Evolutionary conservation across 2,113 vertebrate genomes (phyloP), one percentile per base, ranked within the genome.

Genomic region (Edolisoma coerulescens): DNA sequence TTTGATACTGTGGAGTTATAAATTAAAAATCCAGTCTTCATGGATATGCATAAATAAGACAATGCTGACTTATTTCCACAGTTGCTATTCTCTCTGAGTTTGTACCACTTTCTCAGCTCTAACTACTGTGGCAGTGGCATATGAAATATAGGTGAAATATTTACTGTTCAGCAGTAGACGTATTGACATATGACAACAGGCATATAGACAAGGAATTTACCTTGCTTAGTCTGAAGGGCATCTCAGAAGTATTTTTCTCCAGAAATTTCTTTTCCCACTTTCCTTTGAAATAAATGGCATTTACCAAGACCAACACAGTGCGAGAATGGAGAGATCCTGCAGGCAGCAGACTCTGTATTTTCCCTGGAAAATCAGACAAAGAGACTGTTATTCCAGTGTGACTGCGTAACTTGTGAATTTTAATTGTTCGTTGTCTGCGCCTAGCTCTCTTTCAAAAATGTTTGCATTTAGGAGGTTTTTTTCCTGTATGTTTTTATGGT

Each of bases 251-350:
- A 30, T 98, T 84, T 75, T 97, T 76, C 33, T 78, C 94, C 44
- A 96, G 35, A 93, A 99, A 99, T 54, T 78, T 96, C 39, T 98
- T 95, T 86, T 95, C 95, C 99, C 99, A 99, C 22, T 93, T 98
- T 77, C 99, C 99, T 97, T 99, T 99, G 95, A 99, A 99, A 93
- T 99, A 99, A 91, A 99, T 97, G 49, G 98, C 99, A 17, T 99
- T 99, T 89, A 99, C 98, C 80, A 99, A 96, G 89, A 98, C 98
- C 95, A 99, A 35, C 67, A 95, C 97, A 2, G 99, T 99, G 79
- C 0, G 20, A 90, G 9, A 53, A 77, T 22, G 70, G 61, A 99
- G 94, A 30, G 97, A 97, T 76, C 98, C 98, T 33, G 95, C 84
- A 85, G 99, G 98, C 60, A 99, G 96, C 56, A 99, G 97, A 63